Evolutionary conservation across 2,797 vertebrate species (phyloP).

Genomic region (Gastrophryne carolinensis): DNA sequence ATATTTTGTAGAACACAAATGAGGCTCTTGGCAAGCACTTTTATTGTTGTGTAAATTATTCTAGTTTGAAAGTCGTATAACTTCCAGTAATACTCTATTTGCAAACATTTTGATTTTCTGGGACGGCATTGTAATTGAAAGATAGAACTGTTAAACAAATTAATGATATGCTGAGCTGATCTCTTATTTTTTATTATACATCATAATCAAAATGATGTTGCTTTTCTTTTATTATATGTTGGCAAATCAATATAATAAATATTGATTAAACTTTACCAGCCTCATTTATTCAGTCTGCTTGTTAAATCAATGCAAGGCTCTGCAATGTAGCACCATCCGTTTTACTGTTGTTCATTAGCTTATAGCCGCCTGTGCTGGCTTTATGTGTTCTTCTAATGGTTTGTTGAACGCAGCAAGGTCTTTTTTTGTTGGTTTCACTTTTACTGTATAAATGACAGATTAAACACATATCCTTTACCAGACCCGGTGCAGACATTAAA

Average conservation of each 20-base stretch:
- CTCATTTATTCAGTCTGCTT: conserved; percentile 8
- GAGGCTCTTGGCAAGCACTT: too few relatives aligned
- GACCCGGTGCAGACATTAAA: too few relatives aligned
- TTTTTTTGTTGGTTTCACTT: too few relatives aligned
- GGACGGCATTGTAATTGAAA: not conserved
- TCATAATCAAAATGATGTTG: conserved; percentile 11
- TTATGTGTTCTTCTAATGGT: not conserved
- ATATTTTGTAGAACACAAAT: too few relatives aligned
- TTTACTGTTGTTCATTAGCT: not conserved
- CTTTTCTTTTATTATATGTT: conserved; percentile 4
- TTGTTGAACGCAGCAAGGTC: too few relatives aligned
- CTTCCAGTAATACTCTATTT: too few relatives aligned
- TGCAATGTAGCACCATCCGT: not conserved
- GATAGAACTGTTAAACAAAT: not conserved
- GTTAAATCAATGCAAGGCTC: conserved; percentile 1
- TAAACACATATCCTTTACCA: too few relatives aligned
- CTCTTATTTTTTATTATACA: conserved; percentile 2
- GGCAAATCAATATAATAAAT: conserved; percentile 8
- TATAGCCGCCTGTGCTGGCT: not conserved
- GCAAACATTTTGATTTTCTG: not conserved
- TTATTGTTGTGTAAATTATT: too few relatives aligned
- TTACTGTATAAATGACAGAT: too few relatives aligned
- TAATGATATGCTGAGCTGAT: not conserved
- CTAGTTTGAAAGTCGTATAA: too few relatives aligned
- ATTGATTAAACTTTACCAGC: conserved; percentile 1